Percentiles rank a stretch among this genome's conserved stretches.
phyloP scores from a whole-genome alignment of 2,113 vertebrate species.

The Castor canadensis region DNA sequence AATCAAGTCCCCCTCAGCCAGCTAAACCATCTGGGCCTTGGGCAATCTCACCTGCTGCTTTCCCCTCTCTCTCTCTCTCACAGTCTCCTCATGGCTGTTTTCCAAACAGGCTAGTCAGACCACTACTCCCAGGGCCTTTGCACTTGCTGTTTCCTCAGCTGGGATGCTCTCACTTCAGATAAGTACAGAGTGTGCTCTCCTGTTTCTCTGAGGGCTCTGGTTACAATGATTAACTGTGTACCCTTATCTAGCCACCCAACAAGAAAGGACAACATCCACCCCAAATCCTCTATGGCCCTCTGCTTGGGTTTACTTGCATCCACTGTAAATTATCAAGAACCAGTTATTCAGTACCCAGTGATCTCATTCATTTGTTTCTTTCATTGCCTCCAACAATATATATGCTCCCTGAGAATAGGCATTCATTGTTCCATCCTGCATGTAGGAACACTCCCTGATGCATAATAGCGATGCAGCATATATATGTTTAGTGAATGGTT shows the following conservation, averaged over 20 bases:
- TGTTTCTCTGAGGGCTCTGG: not conserved
- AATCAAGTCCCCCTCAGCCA: not conserved
- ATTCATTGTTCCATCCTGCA: not conserved
- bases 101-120: not conserved
- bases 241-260: not conserved
- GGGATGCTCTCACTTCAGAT: not conserved
- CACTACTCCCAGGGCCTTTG: not conserved
- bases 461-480: not conserved
- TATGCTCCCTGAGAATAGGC: not conserved
- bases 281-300: not conserved
- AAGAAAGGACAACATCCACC: not conserved
- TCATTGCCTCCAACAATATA: not conserved
- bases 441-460: not conserved
- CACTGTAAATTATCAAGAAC: not conserved
- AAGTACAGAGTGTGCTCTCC: not conserved
- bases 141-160: not conserved
- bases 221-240: not conserved
- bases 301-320: not conserved
- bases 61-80: not conserved
- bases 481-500: slow-evolving; percentile 46
- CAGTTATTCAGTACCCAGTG: not conserved
- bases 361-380: not conserved
- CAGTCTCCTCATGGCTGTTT: not conserved
- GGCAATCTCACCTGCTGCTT: not conserved
- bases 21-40: no score